Base-by-base conservation (phyloP, 1,140 invertebrate species). In the Drosophila athabasca region DNA sequence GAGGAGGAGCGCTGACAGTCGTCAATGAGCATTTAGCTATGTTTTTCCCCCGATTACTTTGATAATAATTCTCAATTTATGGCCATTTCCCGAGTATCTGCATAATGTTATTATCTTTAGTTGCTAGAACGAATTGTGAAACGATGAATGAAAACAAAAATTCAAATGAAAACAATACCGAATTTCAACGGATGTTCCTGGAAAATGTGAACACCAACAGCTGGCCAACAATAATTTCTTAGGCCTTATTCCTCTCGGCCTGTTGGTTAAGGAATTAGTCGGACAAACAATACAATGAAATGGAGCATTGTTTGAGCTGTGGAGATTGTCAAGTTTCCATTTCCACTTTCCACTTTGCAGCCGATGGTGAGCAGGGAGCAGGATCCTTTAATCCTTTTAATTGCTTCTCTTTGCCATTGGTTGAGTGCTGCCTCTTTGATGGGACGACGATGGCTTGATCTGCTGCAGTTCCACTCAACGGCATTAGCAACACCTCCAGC, bases 121-220 rank as follows among this genome's bases (percentile, higher is more conserved):
- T 69, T 87, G 49, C 52, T 87, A 87, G 82, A 73, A 73, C 70
- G 71, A 87, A 78, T 87, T 87, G 82, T 88, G 82, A 82, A 78
- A 87, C 80, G 66, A 88, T 60, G 80, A 82, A 88, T 88, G 29
- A 31, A 31, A 31, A 31, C 2, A 39, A 31, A 87, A 85, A 85
- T 52, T 58, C 52, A 87, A 74, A 87, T 53, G 78, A 76, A 66
- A 74, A 60, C 62, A 54, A 61, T 15, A 61, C 41, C 2, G 31
- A 9, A 3, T 26, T 26, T 5, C 4, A 5, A 26, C 4, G 24
- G 24, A 26, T 26, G 3, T 26, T 26, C 24, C 24, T 26, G 24
- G 24, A 26, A 26, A 26, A 26, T 26, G 24, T 0, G 4, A 26
- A 26, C 24, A 26, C 24, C 4, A 26, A 26, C 24, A 26, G 24